phyloP scores from a whole-genome alignment of 2,888 invertebrate genomes.

The Zootermopsis nevadensis region DNA sequence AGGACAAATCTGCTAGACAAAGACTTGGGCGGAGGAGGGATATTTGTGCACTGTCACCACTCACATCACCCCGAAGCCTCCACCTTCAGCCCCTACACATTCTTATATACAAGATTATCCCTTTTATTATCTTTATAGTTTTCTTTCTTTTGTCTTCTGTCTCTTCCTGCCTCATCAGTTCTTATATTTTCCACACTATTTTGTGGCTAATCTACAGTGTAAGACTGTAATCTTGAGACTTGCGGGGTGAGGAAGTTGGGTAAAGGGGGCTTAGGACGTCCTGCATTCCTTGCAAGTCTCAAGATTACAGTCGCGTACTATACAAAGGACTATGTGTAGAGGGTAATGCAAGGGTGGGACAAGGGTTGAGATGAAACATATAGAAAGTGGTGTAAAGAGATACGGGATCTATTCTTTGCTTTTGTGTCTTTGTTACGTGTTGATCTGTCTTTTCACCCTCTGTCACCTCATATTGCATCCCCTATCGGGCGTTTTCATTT shows the following conservation, averaged over 20 bases:
- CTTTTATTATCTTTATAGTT: neutral
- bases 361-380: neutral
- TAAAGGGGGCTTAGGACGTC: no score
- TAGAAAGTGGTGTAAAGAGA: neutral
- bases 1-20: constrained; percentile 24
- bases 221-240: no score
- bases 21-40: neutral
- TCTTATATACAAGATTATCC: neutral
- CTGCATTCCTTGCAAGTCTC: no score
- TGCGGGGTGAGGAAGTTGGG: no score
- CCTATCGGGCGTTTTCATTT: neutral
- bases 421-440: neutral
- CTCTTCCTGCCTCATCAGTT: neutral
- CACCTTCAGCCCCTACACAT: neutral
- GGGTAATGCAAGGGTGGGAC: neutral
- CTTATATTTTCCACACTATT: neutral
- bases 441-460: neutral
- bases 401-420: neutral
- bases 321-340: neutral
- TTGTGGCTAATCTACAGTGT: neutral
- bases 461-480: neutral
- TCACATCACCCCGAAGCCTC: neutral
- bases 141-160: neutral
- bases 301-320: no score
- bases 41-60: constrained; percentile 31